Percentiles rank a stretch among this genome's conserved stretches.
Evolutionary conservation across 2,888 invertebrate species (phyloP).

Genomic region (Drosophila neonasuta): DNA sequence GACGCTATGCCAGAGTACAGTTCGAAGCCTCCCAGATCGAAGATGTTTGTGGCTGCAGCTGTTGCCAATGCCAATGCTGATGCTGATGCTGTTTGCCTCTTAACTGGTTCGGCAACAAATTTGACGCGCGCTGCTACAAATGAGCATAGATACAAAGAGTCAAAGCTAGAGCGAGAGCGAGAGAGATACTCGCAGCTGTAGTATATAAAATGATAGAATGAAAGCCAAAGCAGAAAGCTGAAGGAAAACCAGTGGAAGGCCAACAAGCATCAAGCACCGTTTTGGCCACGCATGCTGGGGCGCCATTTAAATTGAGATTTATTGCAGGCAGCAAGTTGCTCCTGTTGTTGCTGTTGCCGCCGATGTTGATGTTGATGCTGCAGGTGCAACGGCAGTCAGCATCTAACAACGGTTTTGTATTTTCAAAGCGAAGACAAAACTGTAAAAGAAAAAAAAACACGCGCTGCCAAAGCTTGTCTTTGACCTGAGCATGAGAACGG

Average conservation of each 20-base stretch:
- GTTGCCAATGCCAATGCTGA: slow-evolving; percentile 14
- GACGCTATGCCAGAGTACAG: slow-evolving; percentile 63
- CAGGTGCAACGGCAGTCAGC: slow-evolving; percentile 41
- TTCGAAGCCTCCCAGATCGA: slow-evolving; percentile 61
- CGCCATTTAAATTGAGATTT: slow-evolving; percentile 82
- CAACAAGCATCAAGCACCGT: slow-evolving; percentile 58
- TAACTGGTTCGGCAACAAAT: slow-evolving; percentile 77
- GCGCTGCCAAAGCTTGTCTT: slow-evolving; percentile 51
- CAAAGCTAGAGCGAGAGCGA: slow-evolving; percentile 3
- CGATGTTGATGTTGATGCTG: slow-evolving; percentile 60
- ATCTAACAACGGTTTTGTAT: slow-evolving; percentile 54
- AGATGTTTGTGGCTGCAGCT: slow-evolving; percentile 35
- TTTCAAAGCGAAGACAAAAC: slow-evolving; percentile 61
- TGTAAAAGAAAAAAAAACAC: slow-evolving; percentile 54
- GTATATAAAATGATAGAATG: slow-evolving; percentile 12
- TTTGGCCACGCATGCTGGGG: slow-evolving; percentile 79
- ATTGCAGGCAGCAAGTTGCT: slow-evolving; percentile 68
- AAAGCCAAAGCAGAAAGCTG: slow-evolving; percentile 42
- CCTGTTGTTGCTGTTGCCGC: slow-evolving; percentile 41
- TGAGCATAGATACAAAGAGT: slow-evolving; percentile 44
- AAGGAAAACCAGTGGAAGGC: slow-evolving; percentile 67
- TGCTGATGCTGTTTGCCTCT: slow-evolving; percentile 23
- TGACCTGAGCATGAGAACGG: slow-evolving; percentile 38
- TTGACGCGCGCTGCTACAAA: slow-evolving; percentile 70
- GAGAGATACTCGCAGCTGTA: slow-evolving; percentile 15